Evolutionary conservation across 2,113 vertebrate species (phyloP).

Genomic region (Centropus bengalensis): DNA sequence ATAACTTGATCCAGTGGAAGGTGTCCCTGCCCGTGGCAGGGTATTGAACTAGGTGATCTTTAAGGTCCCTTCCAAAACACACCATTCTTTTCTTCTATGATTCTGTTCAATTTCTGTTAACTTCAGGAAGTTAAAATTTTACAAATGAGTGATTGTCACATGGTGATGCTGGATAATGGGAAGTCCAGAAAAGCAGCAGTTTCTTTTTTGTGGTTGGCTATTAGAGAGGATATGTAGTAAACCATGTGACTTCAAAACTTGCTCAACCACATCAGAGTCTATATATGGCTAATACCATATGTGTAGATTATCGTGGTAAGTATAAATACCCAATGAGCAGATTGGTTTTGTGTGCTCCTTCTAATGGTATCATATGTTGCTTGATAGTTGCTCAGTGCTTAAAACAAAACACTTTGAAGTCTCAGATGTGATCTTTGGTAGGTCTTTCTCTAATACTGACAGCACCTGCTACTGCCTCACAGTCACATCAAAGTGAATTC

Average conservation of each 20-base stretch:
- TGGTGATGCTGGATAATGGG: neutral
- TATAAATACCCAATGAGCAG: neutral
- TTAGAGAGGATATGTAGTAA: neutral
- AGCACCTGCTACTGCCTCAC: constrained; percentile 20
- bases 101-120: neutral
- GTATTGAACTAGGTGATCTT: too few species aligned
- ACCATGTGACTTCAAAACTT: neutral
- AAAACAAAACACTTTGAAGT: constrained; percentile 25
- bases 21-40: too few species aligned
- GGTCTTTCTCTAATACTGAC: neutral
- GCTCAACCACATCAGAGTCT: neutral
- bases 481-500: constrained; percentile 14
- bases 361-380: neutral
- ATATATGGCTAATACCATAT: neutral
- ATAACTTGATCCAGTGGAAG: too few species aligned
- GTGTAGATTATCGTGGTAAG: neutral
- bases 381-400: neutral
- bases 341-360: neutral
- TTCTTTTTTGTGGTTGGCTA: constrained; percentile 17
- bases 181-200: neutral
- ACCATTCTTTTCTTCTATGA: too few species aligned
- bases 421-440: neutral
- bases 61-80: too few species aligned
- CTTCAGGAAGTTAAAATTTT: neutral
- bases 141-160: neutral